These are phyloP conservation scores for Cryptoprocta ferox DNA, from an alignment of 2,797 vertebrate species.

Conservation along the genomic window DNA sequence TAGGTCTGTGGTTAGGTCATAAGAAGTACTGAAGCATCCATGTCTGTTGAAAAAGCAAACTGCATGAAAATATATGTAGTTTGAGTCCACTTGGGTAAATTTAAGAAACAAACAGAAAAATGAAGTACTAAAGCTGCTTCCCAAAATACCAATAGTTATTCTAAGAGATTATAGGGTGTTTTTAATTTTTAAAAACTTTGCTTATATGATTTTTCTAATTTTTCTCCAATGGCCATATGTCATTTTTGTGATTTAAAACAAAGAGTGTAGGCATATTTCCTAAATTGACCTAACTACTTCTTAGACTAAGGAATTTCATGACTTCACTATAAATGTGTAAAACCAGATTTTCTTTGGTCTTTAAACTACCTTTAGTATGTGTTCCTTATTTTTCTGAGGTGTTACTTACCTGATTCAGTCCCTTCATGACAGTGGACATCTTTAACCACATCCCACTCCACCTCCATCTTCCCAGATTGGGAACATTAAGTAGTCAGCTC, in stretches of 20 bases:
- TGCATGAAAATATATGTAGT: neutral
- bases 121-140: neutral
- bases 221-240: neutral
- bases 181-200: neutral
- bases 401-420: slow-evolving; percentile 56
- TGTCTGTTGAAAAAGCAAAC: neutral
- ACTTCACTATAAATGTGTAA: slow-evolving; percentile 8
- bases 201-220: slow-evolving; percentile 1
- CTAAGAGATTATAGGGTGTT: neutral
- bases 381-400: slow-evolving; percentile 31
- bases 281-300: slow-evolving; percentile 15
- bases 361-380: neutral
- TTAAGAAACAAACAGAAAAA: slow-evolving; percentile 26
- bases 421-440: slow-evolving; percentile 35
- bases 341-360: slow-evolving; percentile 32
- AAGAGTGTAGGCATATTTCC: neutral
- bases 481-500: slow-evolving; percentile 35
- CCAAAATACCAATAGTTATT: slow-evolving; percentile 42
- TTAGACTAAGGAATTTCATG: neutral
- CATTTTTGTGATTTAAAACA: slow-evolving; percentile 35
- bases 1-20: neutral
- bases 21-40: neutral
- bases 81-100: neutral
- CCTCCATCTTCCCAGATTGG: slow-evolving; percentile 47
- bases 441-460: slow-evolving; percentile 56